Evolutionary conservation across 2,888 invertebrate species (phyloP), one percentile per base, ranked within the genome.

Genomic region (Rhamphomyia laevipes): DNA sequence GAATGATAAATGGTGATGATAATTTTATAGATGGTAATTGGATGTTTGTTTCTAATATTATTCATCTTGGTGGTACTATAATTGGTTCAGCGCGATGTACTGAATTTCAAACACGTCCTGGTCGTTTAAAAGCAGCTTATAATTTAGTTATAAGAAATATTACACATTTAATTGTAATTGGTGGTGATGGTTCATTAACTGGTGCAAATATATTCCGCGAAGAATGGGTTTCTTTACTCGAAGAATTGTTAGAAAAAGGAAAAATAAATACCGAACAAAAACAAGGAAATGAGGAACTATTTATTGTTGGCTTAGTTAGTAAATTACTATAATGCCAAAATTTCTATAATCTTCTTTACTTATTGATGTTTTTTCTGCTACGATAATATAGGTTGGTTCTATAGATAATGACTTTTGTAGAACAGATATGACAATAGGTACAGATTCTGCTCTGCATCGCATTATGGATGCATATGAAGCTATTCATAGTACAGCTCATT

Each of bases 371-470:
- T 11, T 33, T 11, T 11, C 13, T 33, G 10, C 13, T 30, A 17
- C 7, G 4, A 37, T 21, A 37, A 43, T 33, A 18, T 57, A 75
- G 75, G 75, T 96, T 37, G 95, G 95, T 9, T 95, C 95, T 4
- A 96, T 96, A 62, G 95, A 96, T 70, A 96, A 96, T 73, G 95
- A 95, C 72, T 95, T 95, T 72, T 95, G 93, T 72, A 95, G 95
- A 48, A 96, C 95, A 12, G 96, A 96, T 68, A 96, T 96, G 95
- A 96, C 95, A 41, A 95, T 96, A 63, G 95, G 93, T 56, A 91
- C 94, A 2, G 95, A 95, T 69, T 88, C 91, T 11, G 95, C 95
- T 23, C 73, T 95, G 56, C 94, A 94, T 69, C 80, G 94, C 58
- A 96, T 96, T 61, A 89, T 95, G 63, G 95, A 96, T 72, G 90